phyloP scores from a whole-genome alignment of 92 coral and sea anemone genomes.

The Porites rus region DNA sequence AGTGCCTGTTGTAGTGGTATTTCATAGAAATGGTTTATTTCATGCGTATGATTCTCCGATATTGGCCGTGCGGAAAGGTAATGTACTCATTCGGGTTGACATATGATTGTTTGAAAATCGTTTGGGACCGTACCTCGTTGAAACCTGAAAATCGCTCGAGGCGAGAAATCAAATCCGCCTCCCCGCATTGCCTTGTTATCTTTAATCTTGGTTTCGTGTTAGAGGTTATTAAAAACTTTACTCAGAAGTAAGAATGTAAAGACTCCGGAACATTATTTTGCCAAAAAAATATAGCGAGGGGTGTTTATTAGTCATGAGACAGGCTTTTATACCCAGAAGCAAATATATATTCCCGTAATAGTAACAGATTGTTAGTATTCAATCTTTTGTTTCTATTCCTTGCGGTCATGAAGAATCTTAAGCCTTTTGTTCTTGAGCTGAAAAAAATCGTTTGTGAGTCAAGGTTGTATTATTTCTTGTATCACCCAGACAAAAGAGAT shows the following conservation, averaged over 20 bases:
- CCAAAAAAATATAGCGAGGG: background rate
- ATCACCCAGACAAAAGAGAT: conserved; percentile 18
- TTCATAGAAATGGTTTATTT: conserved; percentile 4
- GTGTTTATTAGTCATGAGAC: background rate
- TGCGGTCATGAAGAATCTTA: conserved; percentile 10
- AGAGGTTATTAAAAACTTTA: conserved; percentile 18
- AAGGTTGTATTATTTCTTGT: conserved; percentile 5
- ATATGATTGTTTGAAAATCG: conserved; percentile 26
- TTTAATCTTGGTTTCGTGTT: conserved; percentile 6
- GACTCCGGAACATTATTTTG: background rate
- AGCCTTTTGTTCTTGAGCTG: conserved; percentile 5
- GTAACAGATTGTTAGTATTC: background rate
- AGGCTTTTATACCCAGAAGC: background rate
- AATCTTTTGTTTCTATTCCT: conserved; percentile 4
- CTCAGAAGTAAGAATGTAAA: background rate
- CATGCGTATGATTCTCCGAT: background rate
- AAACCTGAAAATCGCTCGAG: conserved; percentile 15
- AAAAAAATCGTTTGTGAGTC: conserved; percentile 19
- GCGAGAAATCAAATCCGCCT: conserved; percentile 31
- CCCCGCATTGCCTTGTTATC: conserved; percentile 16
- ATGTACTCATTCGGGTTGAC: conserved; percentile 25
- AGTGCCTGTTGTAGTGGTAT: background rate
- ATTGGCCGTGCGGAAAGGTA: background rate
- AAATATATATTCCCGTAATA: background rate
- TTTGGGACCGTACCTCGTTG: background rate